These are phyloP conservation scores for Phrynocephalus forsythii DNA, from an alignment of 2,797 vertebrate genomes.

Conservation along the genomic window DNA sequence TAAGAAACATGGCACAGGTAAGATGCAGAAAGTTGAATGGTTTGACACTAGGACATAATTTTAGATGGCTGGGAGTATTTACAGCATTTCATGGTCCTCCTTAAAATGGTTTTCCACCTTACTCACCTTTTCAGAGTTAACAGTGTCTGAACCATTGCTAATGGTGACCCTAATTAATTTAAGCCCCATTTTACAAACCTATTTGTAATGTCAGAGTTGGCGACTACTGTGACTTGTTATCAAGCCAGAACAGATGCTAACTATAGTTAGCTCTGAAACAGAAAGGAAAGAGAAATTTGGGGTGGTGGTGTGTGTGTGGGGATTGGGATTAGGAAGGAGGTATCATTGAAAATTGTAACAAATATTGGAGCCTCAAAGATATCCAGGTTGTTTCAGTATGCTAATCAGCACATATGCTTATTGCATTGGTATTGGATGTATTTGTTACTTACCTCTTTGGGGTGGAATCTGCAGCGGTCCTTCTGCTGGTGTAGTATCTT, in stretches of 20 bases:
- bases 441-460: neutral
- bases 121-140: neutral
- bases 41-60: neutral
- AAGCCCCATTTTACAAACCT: neutral
- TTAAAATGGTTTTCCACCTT: neutral
- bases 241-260: neutral
- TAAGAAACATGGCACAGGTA: conserved; percentile 95
- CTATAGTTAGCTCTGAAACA: neutral
- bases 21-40: conserved; percentile 17
- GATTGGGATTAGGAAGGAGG: neutral
- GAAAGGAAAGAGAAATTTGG: neutral
- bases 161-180: neutral
- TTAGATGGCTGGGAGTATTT: neutral
- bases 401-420: neutral
- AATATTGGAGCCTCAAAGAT: neutral
- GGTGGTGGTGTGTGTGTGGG: too few relatives aligned
- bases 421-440: neutral
- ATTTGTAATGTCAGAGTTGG: neutral
- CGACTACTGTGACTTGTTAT: neutral
- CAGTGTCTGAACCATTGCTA: neutral
- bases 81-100: neutral
- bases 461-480: neutral
- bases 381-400: neutral
- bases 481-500: neutral
- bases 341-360: neutral